Evolutionary conservation across 1,140 invertebrate genomes (phyloP).

Genomic region (Portunus trituberculatus): DNA sequence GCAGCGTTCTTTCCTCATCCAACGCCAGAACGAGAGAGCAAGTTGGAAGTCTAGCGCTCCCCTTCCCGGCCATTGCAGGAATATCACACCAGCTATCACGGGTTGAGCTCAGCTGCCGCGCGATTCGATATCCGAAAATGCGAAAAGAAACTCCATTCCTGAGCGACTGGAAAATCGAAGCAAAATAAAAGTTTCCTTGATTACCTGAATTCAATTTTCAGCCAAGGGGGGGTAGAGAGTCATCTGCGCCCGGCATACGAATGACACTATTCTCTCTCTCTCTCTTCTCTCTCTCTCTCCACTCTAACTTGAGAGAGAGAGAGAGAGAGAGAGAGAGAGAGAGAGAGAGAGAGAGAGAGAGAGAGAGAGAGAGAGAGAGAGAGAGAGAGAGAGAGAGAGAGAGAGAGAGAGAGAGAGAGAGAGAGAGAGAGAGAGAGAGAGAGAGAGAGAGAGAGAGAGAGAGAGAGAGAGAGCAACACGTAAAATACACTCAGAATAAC

Average conservation of each 20-base stretch:
- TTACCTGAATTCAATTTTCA: constrained; percentile 76
- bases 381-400: background rate
- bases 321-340: background rate
- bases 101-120: constrained; percentile 60
- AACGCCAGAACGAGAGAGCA: constrained; percentile 66
- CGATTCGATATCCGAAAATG: constrained; percentile 74
- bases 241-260: constrained; percentile 67
- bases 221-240: constrained; percentile 53
- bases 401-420: background rate
- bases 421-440: background rate
- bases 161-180: constrained; percentile 73
- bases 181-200: constrained; percentile 76
- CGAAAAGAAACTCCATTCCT: constrained; percentile 70
- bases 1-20: constrained; percentile 71
- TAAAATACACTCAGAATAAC: too few species aligned
- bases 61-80: constrained; percentile 30
- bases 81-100: constrained; percentile 63
- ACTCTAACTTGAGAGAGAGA: background rate
- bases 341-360: background rate
- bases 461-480: background rate
- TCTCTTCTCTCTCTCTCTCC: constrained; percentile 36
- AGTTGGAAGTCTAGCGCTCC: constrained; percentile 42
- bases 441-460: background rate
- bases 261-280: constrained; percentile 67
- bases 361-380: background rate